Percentiles rank a stretch among this genome's conserved stretches.
phyloP scores from a whole-genome alignment of 1,140 invertebrate species.

The Bombyx mori region ASM3026992v2 NC_085116.1:10348501-10349000 shows the following conservation, averaged over 20 bases:
- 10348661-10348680: slow-evolving; percentile 17
- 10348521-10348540: not conserved
- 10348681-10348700: slow-evolving; percentile 25
- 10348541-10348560: slow-evolving; percentile 62
- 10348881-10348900: too few relatives aligned
- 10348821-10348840: too few relatives aligned
- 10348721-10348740: not conserved
- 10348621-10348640: slow-evolving; percentile 62
- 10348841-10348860: too few relatives aligned
- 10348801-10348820: too few relatives aligned
- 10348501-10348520: too few relatives aligned
- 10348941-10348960: too few relatives aligned
- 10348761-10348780: not conserved
- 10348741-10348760: slow-evolving; percentile 4
- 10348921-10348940: too few relatives aligned
- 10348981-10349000: too few relatives aligned
- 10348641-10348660: slow-evolving; percentile 30
- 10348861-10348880: too few relatives aligned
- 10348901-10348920: too few relatives aligned
- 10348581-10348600: slow-evolving; percentile 75
- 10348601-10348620: slow-evolving; percentile 74
- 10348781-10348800: not conserved
- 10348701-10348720: too few relatives aligned
- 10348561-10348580: slow-evolving; percentile 73
- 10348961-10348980: too few relatives aligned